Evolutionary conservation across 2,797 vertebrate species (phyloP), one percentile per base, ranked within the genome.

Genomic region (Clangula hyemalis): DNA sequence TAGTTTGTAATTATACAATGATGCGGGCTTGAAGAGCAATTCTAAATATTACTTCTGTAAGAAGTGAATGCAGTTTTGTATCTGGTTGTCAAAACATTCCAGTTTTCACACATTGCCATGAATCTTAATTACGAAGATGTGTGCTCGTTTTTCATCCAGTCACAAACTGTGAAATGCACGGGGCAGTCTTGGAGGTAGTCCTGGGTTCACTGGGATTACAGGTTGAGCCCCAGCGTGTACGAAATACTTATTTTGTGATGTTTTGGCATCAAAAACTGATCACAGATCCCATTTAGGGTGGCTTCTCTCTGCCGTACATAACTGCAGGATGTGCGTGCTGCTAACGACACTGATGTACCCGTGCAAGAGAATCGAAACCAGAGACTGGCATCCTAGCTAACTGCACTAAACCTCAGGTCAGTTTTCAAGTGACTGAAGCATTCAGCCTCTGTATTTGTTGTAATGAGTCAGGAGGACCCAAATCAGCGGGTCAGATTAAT

Each of bases 401-500:
- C 7, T 36, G 30, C 34, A 74, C 36, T 10, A 74, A 81, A 45
- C 30, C 36, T 1, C 6, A 38, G 34, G 2, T 39, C 28, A 4
- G 19, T 3, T 51, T 80, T 64, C 13, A 43, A 2, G 5, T 0
- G 36, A 30, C 24, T 3, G 2, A 10, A 10, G 0, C 0, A 1
- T 1, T 16, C 9, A 3, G 16, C 1, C 74, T 41, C 57, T 34
- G 0, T 19, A 7, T 28, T 21, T 18, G 6, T 14, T 25, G 8
- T 17, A 5, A n/a, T 2, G 61, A 53, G 1, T 18, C 54, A 14
- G 13, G 19, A 41, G 49, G 27, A 24, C 10, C 3, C 0, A 1
- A 71, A 49, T 13, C 4, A 12, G 62, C 2, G 13, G 17, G 22
- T 43, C 9, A 13, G 43, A 6, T 72, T 16, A 39, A 66, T 90